Conservation (phyloP, 2,113 vertebrate species). For the Eptesicus fuscus region DNA sequence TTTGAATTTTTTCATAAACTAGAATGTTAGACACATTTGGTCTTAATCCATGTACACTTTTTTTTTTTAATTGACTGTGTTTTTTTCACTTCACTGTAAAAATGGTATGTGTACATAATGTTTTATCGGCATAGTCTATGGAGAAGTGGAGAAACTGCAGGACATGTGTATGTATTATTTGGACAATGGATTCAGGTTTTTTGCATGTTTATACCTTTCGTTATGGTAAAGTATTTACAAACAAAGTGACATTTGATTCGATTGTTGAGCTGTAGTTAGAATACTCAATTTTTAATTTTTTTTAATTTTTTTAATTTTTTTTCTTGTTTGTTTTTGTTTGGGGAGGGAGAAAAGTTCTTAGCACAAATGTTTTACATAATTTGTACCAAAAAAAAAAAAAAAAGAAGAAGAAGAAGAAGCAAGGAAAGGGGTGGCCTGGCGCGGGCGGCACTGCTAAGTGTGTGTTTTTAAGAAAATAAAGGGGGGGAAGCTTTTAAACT, state of each 20-base stretch:
- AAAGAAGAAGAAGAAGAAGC: slow-evolving; percentile 1
- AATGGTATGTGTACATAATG: slow-evolving; percentile 99
- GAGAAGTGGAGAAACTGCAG: slow-evolving; percentile 93
- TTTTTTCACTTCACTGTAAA: slow-evolving; percentile 96
- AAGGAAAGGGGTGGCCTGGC: slow-evolving; percentile 79
- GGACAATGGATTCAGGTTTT: slow-evolving; percentile 94
- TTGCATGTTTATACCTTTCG: slow-evolving; percentile 99
- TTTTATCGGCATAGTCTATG: slow-evolving; percentile 96
- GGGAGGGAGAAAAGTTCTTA: slow-evolving; percentile 89
- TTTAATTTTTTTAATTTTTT: slow-evolving; percentile 80
- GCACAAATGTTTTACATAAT: slow-evolving; percentile 98
- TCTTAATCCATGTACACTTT: slow-evolving; percentile 95
- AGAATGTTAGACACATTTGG: slow-evolving; percentile 93
- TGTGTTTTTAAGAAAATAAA: slow-evolving; percentile 79
- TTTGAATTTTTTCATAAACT: slow-evolving; percentile 85
- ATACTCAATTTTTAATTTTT: slow-evolving; percentile 86
- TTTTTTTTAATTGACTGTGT: slow-evolving; percentile 89
- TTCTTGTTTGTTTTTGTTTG: slow-evolving; percentile 73
- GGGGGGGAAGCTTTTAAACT: slow-evolving; percentile 89
- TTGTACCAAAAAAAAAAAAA: slow-evolving; percentile 93
- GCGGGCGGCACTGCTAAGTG: slow-evolving; percentile 84
- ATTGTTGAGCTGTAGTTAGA: slow-evolving; percentile 94
- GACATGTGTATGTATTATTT: slow-evolving; percentile 99
- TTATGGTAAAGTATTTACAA: slow-evolving; percentile 95
- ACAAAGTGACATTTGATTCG: slow-evolving; percentile 91